Evolutionary conservation across 2,888 invertebrate species (phyloP), one percentile per base, ranked within the genome.

Genomic region (Aromia moschata): DNA sequence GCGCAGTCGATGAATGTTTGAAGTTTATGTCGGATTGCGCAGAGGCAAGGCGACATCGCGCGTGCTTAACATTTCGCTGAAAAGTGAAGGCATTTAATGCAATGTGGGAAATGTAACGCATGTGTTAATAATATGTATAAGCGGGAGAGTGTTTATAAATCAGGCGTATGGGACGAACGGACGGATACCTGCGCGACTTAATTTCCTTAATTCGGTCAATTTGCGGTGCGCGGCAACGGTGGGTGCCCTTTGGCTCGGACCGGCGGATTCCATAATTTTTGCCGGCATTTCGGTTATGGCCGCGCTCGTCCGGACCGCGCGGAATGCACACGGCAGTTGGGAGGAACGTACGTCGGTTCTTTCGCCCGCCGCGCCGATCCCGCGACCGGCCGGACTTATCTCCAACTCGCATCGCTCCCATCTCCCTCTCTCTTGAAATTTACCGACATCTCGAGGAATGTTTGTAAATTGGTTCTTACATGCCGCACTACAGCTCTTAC

Each of bases 381-480:
- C n/a, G n/a, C n/a, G n/a, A n/a, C n/a, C n/a, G n/a, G 40, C 40
- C 40, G 41, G 41, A 52, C 64, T 62, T 67, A 67, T 67, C 67
- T 67, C 41, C 44, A 12, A 52, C 59, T 59, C 53, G 56, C 49
- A 65, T 67, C 65, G 64, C 58, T 47, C n/a, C n/a, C n/a, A n/a
- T 56, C 63, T 68, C 65, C 60, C 63, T 57, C 63, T 68, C 65
- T 62, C 64, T 71, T 70, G 70, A 73, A 73, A 74, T 74, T 72
- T 74, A 73, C 76, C 74, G 76, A 73, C 76, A 76, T 76, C 58
- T 64, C 46, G 38, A 43, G 55, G 64, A 64, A 79, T 78, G 79
- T 76, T 74, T 77, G 77, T 79, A 77, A 77, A 78, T 77, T 77
- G 79, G 77, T 77, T 70, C 75, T 76, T 76, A 77, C 77, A 77